phyloP scores from a whole-genome alignment of 2,888 invertebrate species.

The Carpatolechia fugitivella region DNA sequence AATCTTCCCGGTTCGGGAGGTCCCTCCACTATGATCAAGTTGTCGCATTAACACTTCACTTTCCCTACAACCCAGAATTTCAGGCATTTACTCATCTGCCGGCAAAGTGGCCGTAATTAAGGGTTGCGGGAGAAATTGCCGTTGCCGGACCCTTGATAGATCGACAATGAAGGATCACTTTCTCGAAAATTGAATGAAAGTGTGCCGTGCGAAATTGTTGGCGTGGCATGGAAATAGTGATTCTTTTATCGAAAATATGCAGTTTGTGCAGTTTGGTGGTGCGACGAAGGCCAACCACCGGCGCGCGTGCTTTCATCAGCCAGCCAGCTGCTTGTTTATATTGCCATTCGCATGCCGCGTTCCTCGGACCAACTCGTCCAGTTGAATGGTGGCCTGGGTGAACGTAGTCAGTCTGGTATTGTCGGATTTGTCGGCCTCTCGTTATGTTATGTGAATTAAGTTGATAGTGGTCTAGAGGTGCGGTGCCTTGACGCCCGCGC shows the following conservation, averaged over 20 bases:
- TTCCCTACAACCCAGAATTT: constrained; percentile 73
- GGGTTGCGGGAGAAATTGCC: constrained; percentile 59
- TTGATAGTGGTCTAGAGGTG: constrained; percentile 15
- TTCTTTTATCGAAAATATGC: constrained; percentile 54
- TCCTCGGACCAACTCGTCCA: constrained; percentile 43
- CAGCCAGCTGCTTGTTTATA: constrained; percentile 52
- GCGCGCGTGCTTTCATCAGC: constrained; percentile 53
- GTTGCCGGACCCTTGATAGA: constrained; percentile 55
- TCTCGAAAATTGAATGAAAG: constrained; percentile 75
- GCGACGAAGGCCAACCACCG: constrained; percentile 49
- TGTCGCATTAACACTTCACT: constrained; percentile 75
- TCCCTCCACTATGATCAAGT: constrained; percentile 66
- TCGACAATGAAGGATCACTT: constrained; percentile 70
- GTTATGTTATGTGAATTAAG: constrained; percentile 17
- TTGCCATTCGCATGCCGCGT: constrained; percentile 42
- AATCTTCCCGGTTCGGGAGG: constrained; percentile 53
- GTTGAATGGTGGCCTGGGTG: constrained; percentile 39
- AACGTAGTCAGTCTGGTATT: constrained; percentile 23
- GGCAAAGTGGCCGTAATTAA: constrained; percentile 67
- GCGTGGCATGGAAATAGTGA: constrained; percentile 11
- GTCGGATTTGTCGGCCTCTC: constrained; percentile 14
- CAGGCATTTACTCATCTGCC: constrained; percentile 76
- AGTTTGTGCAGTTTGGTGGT: constrained; percentile 41
- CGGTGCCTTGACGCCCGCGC: constrained; percentile 4
- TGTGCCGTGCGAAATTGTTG: constrained; percentile 65